phyloP scores from a whole-genome alignment of 2,113 vertebrate species.

The Melanocharis versteri region DNA sequence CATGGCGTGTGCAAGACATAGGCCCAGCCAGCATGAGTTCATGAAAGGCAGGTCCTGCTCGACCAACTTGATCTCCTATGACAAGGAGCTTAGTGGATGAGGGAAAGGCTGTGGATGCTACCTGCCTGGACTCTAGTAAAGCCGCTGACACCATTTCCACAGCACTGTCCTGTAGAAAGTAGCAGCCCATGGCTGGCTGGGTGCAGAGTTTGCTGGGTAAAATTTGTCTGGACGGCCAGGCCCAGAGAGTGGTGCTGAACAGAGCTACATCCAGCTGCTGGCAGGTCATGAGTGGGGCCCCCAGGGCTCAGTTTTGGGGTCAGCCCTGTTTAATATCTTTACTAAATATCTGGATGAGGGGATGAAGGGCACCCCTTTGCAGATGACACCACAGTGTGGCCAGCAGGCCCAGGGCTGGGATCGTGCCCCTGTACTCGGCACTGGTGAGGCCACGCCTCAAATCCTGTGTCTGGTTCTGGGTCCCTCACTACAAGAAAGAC shows the following conservation, averaged over 20 bases:
- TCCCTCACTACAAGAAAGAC: not conserved
- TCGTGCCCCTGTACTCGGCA: not conserved
- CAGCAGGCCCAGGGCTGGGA: not conserved
- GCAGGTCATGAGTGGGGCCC: not conserved
- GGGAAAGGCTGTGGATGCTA: not conserved
- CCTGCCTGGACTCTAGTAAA: not conserved
- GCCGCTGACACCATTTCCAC: not conserved
- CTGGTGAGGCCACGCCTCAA: not conserved
- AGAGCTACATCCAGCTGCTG: not conserved
- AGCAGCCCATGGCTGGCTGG: not conserved
- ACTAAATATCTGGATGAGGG: not conserved
- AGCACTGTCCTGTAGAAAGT: not conserved
- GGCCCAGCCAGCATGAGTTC: not conserved
- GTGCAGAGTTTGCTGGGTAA: not conserved
- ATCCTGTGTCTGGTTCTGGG: not conserved
- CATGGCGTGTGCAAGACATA: fast-evolving
- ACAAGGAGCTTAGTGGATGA: not conserved
- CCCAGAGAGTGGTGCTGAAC: not conserved
- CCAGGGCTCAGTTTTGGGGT: not conserved
- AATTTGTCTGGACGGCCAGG: not conserved
- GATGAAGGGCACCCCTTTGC: not conserved
- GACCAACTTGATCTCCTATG: not conserved
- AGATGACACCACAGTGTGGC: not conserved
- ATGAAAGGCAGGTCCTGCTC: not conserved
- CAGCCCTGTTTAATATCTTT: not conserved